These are phyloP conservation scores for Cyphomyrus discorhynchus DNA, from an alignment of 2,113 vertebrate genomes.

Conservation along the genomic window DNA sequence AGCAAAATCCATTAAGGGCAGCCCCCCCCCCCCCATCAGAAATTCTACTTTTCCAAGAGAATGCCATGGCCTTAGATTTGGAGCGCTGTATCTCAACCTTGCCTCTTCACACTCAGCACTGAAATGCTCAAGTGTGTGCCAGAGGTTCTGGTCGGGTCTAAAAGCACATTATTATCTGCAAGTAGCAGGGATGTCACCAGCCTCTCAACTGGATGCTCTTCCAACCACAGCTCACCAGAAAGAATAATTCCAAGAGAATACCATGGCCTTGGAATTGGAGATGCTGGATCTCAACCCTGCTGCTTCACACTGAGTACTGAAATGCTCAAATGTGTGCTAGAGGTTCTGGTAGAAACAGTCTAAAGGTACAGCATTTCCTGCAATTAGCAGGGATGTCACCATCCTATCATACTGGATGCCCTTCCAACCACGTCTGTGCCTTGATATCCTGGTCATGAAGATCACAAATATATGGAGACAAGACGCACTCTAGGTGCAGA, in stretches of 20 bases:
- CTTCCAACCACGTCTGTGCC: not conserved
- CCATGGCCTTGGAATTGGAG: not conserved
- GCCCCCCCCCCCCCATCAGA: not conserved
- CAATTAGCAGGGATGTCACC: not conserved
- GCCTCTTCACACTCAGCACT: not conserved
- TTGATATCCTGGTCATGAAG: not conserved
- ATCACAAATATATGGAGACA: not conserved
- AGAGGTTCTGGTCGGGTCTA: not conserved
- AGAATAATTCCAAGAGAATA: not conserved
- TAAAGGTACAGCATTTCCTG: not conserved
- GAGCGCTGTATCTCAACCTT: not conserved
- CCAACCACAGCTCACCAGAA: not conserved
- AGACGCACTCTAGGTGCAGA: not conserved
- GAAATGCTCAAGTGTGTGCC: not conserved
- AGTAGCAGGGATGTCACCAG: not conserved
- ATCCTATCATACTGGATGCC: not conserved
- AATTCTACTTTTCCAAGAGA: not conserved
- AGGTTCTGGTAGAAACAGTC: not conserved
- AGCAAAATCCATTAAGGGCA: not conserved
- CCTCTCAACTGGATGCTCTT: not conserved
- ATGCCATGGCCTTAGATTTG: not conserved
- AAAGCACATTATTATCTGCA: not conserved
- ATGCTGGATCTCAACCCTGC: not conserved
- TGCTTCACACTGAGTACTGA: not conserved
- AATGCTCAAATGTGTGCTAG: not conserved